phyloP scores from a whole-genome alignment of 2,888 invertebrate species.

The Cephonodes hylas region DNA sequence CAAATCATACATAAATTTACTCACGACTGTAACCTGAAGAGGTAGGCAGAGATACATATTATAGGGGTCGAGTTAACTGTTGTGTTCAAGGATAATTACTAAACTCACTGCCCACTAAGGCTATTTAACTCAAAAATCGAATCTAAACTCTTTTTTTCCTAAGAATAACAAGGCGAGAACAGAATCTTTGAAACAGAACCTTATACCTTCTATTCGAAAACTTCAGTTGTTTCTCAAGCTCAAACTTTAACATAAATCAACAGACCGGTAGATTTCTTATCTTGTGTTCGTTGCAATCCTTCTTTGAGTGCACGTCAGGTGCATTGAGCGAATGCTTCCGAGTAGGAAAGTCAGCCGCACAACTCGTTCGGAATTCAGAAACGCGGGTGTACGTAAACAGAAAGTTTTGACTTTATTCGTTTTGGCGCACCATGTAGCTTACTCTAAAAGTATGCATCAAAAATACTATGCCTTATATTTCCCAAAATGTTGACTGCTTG shows the following conservation, averaged over 20 bases:
- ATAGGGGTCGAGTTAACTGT: no score
- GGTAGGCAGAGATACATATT: no score
- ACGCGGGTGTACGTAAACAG: slow-evolving; percentile 30
- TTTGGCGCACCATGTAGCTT: background rate
- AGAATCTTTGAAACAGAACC: no score
- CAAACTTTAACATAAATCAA: background rate
- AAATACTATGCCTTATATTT: background rate
- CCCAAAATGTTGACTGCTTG: background rate
- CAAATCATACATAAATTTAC: background rate
- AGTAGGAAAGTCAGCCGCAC: slow-evolving; percentile 25
- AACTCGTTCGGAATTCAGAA: slow-evolving; percentile 33
- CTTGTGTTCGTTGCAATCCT: background rate
- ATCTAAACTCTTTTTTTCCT: no score
- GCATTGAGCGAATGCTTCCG: background rate
- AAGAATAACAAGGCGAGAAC: no score
- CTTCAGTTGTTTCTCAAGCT: background rate
- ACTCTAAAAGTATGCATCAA: background rate
- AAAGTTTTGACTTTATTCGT: slow-evolving; percentile 26
- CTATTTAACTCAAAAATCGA: no score
- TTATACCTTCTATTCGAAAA: background rate
- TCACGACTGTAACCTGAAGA: no score
- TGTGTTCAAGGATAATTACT: no score
- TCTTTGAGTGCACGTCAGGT: slow-evolving; percentile 1
- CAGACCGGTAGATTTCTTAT: background rate
- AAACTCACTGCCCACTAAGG: no score